Conservation (phyloP, 2,888 invertebrate genomes). For the Geophilus truncorum region DNA sequence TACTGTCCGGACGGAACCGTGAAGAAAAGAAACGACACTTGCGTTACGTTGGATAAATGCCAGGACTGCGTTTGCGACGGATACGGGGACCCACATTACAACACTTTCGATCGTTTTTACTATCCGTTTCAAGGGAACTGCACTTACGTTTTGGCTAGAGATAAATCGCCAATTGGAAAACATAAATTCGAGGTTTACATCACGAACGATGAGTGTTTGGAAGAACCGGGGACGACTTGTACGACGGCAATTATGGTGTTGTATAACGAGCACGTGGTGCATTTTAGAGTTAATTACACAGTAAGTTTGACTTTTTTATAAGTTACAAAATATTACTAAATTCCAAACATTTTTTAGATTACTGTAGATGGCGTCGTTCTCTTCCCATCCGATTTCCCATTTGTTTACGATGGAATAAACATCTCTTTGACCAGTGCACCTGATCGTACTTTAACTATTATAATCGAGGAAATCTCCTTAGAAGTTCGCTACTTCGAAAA, state of each 20-base stretch:
- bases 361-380: constrained; percentile 52
- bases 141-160: constrained; percentile 71
- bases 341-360: no score
- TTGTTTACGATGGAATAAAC: constrained; percentile 60
- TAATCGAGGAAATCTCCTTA: constrained; percentile 64
- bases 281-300: constrained; percentile 40
- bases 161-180: constrained; percentile 51
- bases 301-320: no score
- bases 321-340: no score
- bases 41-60: constrained; percentile 66
- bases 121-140: constrained; percentile 78
- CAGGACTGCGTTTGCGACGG: constrained; percentile 72
- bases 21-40: constrained; percentile 58
- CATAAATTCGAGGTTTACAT: constrained; percentile 58
- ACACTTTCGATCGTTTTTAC: constrained; percentile 74
- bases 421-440: constrained; percentile 56
- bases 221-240: constrained; percentile 58
- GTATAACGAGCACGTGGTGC: constrained; percentile 61
- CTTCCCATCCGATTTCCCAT: constrained; percentile 51
- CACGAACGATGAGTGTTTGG: constrained; percentile 65
- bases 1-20: constrained; percentile 73
- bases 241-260: constrained; percentile 63
- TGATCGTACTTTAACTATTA: constrained; percentile 60
- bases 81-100: constrained; percentile 72
- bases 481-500: constrained; percentile 56